Conservation (phyloP, 2,888 invertebrate genomes). For the Nephrotoma guestfalica region DNA sequence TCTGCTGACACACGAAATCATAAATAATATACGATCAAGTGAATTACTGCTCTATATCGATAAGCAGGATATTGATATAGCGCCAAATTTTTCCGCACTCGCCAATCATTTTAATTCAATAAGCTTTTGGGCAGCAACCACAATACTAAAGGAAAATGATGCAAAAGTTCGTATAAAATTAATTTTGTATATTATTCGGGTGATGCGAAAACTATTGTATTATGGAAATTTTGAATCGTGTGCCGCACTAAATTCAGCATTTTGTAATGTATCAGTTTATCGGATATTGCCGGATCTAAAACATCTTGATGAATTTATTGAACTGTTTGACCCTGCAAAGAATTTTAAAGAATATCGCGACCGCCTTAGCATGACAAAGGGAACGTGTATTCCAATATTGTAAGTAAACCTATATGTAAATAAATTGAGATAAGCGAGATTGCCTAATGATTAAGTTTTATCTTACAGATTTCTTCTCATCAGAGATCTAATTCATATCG, state of each 20-base stretch:
- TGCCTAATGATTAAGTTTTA: not conserved
- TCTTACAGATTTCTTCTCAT: not conserved
- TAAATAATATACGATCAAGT: not conserved
- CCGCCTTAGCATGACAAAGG: not conserved
- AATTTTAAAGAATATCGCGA: not conserved
- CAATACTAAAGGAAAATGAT: not conserved
- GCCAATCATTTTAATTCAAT: not conserved
- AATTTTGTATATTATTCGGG: not conserved
- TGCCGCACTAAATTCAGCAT: not conserved
- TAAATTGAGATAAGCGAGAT: not conserved
- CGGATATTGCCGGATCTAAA: not conserved
- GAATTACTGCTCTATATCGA: not conserved
- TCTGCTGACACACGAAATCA: not conserved
- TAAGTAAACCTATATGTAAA: not conserved
- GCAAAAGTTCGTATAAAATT: not conserved
- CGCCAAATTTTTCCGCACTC: not conserved
- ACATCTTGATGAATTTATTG: not conserved
- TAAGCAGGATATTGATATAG: not conserved
- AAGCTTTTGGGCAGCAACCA: not conserved
- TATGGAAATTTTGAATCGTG: not conserved
- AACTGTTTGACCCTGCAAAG: not conserved
- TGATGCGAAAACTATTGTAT: not conserved
- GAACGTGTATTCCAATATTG: not conserved
- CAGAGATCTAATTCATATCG: not conserved
- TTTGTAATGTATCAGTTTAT: not conserved